These are phyloP conservation scores for Crenichthys baileyi DNA, from an alignment of 2,797 vertebrate species.

Conservation along the genomic window DNA sequence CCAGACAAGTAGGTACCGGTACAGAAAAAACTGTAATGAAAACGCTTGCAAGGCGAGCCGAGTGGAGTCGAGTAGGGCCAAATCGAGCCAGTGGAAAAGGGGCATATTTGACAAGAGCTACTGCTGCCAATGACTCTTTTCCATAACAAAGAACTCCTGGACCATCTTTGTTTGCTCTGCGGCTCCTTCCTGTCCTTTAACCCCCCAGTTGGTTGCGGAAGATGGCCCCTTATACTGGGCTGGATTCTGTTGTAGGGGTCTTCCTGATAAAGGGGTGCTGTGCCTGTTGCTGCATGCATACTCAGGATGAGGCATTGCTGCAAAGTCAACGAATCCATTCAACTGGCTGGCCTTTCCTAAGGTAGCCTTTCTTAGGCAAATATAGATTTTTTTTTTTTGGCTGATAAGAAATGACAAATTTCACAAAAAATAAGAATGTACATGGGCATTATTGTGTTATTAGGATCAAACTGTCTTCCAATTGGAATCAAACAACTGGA, in stretches of 20 bases:
- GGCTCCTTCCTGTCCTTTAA: conserved; percentile 1
- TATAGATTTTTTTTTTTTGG: not conserved
- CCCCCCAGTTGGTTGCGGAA: not conserved
- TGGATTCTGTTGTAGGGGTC: not conserved
- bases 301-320: not conserved
- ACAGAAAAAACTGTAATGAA: no score
- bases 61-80: no score
- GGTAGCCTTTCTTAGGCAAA: not conserved
- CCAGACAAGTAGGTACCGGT: no score
- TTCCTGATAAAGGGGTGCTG: not conserved
- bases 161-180: not conserved
- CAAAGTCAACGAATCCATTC: not conserved
- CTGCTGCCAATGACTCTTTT: not conserved
- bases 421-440: no score
- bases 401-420: no score
- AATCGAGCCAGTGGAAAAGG: no score
- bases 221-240: not conserved
- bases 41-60: no score
- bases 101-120: not conserved
- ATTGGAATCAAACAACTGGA: not conserved
- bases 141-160: not conserved
- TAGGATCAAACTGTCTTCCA: not conserved
- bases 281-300: not conserved
- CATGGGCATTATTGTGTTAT: not conserved
- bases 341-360: not conserved